Conservation (phyloP, 2,113 vertebrate species). For the Larimichthys crocea region DNA sequence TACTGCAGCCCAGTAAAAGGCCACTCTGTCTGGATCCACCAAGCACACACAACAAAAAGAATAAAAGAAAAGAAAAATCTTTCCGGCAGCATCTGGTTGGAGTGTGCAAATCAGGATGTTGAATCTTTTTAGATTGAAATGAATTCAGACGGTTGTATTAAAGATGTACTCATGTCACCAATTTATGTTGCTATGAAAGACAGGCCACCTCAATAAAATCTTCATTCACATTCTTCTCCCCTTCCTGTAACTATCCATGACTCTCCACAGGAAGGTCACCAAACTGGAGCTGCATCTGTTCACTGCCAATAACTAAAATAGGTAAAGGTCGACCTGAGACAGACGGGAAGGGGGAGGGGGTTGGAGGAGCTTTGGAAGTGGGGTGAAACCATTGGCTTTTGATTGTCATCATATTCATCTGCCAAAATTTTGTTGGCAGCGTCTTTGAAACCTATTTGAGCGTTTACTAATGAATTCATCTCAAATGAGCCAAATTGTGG, state of each 20-base stretch:
- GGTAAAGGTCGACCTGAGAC: constrained; percentile 40
- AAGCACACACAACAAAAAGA: constrained; percentile 45
- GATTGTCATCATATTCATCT: constrained; percentile 36
- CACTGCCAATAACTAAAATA: constrained; percentile 15
- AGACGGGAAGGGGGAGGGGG: neutral
- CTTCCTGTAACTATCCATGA: constrained; percentile 15
- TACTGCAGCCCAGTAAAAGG: constrained; percentile 70
- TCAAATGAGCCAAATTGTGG: constrained; percentile 22
- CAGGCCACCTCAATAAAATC: constrained; percentile 7
- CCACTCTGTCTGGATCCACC: constrained; percentile 68
- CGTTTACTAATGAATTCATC: constrained; percentile 37
- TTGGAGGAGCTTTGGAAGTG: constrained; percentile 18
- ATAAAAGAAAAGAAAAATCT: constrained; percentile 40
- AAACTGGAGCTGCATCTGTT: neutral
- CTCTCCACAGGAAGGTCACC: constrained; percentile 22
- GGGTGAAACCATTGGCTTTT: constrained; percentile 21
- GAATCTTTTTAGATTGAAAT: constrained; percentile 35
- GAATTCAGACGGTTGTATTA: constrained; percentile 28
- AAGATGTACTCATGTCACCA: constrained; percentile 16
- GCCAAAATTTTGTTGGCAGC: constrained; percentile 51
- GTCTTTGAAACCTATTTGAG: constrained; percentile 30
- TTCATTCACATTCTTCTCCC: constrained; percentile 5
- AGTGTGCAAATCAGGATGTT: constrained; percentile 7
- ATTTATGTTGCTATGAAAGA: constrained; percentile 8
- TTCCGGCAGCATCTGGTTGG: constrained; percentile 47